phyloP scores from a whole-genome alignment of 2,113 vertebrate genomes.

The Tetraodon nigroviridis region DNA sequence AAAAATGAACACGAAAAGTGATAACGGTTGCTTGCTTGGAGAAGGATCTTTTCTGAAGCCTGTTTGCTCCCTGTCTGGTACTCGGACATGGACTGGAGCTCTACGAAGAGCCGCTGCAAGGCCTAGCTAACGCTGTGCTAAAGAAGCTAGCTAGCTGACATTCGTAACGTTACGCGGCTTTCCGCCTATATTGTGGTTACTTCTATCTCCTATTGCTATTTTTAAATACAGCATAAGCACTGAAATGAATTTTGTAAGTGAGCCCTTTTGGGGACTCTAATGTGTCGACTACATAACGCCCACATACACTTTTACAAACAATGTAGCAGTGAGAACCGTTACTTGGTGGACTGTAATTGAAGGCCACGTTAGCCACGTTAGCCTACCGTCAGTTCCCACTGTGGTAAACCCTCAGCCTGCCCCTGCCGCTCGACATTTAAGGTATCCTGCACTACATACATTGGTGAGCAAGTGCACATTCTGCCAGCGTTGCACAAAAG shows the following conservation, averaged over 20 bases:
- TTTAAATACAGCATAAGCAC: background rate
- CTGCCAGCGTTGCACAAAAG: constrained; percentile 35
- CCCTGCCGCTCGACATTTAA: background rate
- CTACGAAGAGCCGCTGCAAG: constrained; percentile 16
- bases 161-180: background rate
- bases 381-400: background rate
- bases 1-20: background rate
- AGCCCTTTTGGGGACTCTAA: background rate
- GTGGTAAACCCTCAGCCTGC: background rate
- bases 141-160: constrained; percentile 13
- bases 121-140: constrained; percentile 44
- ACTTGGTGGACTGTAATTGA: constrained; percentile 42
- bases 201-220: fast-evolving
- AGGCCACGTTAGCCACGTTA: constrained; percentile 54
- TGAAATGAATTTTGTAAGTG: background rate
- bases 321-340: constrained; percentile 8
- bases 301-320: constrained; percentile 9
- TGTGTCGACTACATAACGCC: constrained; percentile 10
- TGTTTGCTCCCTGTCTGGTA: constrained; percentile 15
- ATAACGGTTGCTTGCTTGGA: background rate
- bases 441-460: background rate
- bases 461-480: constrained; percentile 16
- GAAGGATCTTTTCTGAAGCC: background rate
- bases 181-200: fast-evolving
- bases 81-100: constrained; percentile 21